These are phyloP conservation scores for Ametastegia equiseti DNA, from an alignment of 2,888 invertebrate species.

Conservation along the genomic window DNA sequence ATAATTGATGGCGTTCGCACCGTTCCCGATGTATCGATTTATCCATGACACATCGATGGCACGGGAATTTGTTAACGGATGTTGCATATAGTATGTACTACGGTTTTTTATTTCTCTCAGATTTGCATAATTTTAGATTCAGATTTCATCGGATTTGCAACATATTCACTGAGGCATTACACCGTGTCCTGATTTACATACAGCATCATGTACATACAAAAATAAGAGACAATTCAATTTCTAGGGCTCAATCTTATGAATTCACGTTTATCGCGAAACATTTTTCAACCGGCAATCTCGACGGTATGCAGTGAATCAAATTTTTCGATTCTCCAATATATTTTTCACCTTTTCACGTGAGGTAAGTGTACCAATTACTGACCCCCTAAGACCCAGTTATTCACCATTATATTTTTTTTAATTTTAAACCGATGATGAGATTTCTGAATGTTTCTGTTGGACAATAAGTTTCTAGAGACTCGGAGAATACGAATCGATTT, in stretches of 20 bases:
- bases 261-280: background rate
- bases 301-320: background rate
- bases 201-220: background rate
- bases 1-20: slow-evolving; percentile 1
- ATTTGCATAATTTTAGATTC: background rate
- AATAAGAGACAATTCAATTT: background rate
- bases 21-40: slow-evolving; percentile 12
- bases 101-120: background rate
- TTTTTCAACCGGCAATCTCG: background rate
- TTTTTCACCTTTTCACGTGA: background rate
- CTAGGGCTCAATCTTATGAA: background rate
- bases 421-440: too few relatives aligned
- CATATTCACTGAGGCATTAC: background rate
- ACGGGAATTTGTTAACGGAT: background rate
- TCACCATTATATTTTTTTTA: too few relatives aligned
- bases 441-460: too few relatives aligned
- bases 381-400: too few relatives aligned
- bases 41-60: background rate
- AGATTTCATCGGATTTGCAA: background rate
- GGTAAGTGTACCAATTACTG: too few relatives aligned
- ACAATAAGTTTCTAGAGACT: too few relatives aligned
- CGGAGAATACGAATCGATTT: too few relatives aligned
- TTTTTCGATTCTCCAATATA: background rate
- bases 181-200: background rate
- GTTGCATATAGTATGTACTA: background rate